Evolutionary conservation across 2,888 invertebrate species (phyloP).

Genomic region (Dyspetes luteomarginatus): DNA sequence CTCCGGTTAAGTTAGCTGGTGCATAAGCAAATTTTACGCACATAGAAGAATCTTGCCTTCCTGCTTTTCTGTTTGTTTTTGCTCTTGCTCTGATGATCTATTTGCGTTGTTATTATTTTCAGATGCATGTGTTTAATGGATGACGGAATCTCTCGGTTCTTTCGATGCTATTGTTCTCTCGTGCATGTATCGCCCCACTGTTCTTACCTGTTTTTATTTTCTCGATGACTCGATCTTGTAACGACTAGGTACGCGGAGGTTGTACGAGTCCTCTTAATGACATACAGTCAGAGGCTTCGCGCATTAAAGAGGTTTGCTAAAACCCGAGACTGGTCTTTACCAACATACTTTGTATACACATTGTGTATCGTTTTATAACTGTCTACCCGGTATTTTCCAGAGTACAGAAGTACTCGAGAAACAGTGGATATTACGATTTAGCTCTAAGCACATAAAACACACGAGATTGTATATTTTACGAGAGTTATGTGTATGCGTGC

Average conservation of each 20-base stretch:
- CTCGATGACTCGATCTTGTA: constrained; percentile 58
- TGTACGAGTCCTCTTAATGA: constrained; percentile 1
- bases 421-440: constrained; percentile 60
- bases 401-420: constrained; percentile 11
- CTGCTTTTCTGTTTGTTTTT: constrained; percentile 1
- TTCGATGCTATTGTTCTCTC: constrained; percentile 60
- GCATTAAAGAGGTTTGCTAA: background rate
- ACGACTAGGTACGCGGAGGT: constrained; percentile 30
- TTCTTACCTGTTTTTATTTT: constrained; percentile 18
- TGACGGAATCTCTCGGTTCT: background rate
- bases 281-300: constrained; percentile 11
- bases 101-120: background rate
- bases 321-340: background rate
- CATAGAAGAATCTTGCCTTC: background rate
- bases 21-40: constrained; percentile 30
- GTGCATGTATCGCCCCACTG: constrained; percentile 13
- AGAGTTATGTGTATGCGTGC: background rate
- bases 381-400: constrained; percentile 26
- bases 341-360: constrained; percentile 35
- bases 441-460: constrained; percentile 51
- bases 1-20: constrained; percentile 43
- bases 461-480: too few relatives aligned
- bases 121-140: background rate
- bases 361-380: constrained; percentile 46
- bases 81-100: constrained; percentile 27